These are phyloP conservation scores for Meteorus colon DNA, from an alignment of 2,888 invertebrate species.

Conservation along the genomic window DNA sequence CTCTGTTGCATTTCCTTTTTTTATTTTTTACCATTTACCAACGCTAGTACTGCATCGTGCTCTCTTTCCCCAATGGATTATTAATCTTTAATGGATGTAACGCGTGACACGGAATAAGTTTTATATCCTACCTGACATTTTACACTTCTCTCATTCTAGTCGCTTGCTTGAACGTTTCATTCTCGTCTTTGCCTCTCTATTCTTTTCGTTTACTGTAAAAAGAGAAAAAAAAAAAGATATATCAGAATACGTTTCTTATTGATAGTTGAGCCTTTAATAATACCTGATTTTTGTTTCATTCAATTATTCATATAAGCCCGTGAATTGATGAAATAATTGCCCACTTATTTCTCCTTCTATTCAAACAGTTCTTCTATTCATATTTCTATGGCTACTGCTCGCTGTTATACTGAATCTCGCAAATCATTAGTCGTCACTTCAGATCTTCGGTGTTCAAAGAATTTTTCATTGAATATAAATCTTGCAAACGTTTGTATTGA, in stretches of 20 bases:
- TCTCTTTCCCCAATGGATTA: constrained; percentile 62
- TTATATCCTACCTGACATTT: constrained; percentile 63
- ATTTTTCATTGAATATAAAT: background rate
- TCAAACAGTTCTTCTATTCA: background rate
- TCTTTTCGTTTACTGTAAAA: background rate
- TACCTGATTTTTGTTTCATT: background rate
- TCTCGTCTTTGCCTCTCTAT: background rate
- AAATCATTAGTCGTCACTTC: background rate
- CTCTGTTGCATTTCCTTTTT: constrained; percentile 39
- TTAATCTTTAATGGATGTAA: constrained; percentile 69
- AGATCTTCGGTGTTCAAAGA: background rate
- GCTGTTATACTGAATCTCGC: background rate
- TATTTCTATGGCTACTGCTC: background rate
- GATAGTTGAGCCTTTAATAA: background rate
- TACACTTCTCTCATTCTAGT: constrained; percentile 45
- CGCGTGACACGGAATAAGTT: constrained; percentile 66
- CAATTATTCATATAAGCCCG: background rate
- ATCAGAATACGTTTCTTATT: background rate
- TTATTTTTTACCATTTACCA: constrained; percentile 36
- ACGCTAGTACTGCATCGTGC: constrained; percentile 25
- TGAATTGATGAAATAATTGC: background rate
- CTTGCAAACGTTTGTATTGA: background rate
- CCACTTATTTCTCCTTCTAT: background rate
- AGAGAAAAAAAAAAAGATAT: background rate
- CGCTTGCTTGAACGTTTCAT: background rate